These are phyloP conservation scores for Lycopodina hypogea DNA, from an alignment of 37 sponge, comb jelly and placozoan genomes.

Conservation along the genomic window DNA sequence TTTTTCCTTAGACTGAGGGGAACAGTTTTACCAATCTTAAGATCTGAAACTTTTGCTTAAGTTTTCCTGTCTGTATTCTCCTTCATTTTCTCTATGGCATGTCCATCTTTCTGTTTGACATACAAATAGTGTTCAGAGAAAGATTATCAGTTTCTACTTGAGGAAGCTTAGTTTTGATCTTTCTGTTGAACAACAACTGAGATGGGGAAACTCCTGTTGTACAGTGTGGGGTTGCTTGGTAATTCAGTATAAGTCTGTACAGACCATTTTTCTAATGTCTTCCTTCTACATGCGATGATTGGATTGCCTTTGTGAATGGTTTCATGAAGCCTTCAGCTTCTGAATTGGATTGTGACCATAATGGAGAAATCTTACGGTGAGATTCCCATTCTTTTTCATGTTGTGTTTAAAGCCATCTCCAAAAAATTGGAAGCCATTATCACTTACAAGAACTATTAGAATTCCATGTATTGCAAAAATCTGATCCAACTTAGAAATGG, in stretches of 20 bases:
- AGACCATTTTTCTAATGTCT: conserved; percentile 36
- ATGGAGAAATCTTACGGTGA: conserved; percentile 31
- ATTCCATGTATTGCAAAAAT: too few relatives aligned
- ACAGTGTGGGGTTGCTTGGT: conserved; percentile 40
- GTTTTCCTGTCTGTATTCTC: neutral
- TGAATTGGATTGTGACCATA: conserved; percentile 38
- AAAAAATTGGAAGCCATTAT: too few relatives aligned
- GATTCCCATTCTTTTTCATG: too few relatives aligned
- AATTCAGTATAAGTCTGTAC: conserved; percentile 32
- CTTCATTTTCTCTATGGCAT: neutral
- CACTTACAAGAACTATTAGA: too few relatives aligned
- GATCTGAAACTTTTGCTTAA: neutral
- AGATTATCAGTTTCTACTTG: neutral
- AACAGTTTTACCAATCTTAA: neutral
- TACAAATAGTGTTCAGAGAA: too few relatives aligned
- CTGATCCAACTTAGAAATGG: too few relatives aligned
- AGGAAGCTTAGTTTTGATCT: conserved; percentile 20
- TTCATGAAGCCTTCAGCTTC: conserved; percentile 46
- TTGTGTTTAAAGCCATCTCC: too few relatives aligned
- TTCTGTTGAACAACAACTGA: conserved; percentile 27
- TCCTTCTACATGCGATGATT: conserved; percentile 41
- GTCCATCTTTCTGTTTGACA: neutral
- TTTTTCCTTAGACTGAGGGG: neutral
- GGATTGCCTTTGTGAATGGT: conserved; percentile 46
- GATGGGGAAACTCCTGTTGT: conserved; percentile 12